Percentiles rank a stretch among this genome's conserved stretches.
Evolutionary conservation across 1,140 invertebrate genomes (phyloP).

Genomic region (Leptestheria dahalacensis): DNA sequence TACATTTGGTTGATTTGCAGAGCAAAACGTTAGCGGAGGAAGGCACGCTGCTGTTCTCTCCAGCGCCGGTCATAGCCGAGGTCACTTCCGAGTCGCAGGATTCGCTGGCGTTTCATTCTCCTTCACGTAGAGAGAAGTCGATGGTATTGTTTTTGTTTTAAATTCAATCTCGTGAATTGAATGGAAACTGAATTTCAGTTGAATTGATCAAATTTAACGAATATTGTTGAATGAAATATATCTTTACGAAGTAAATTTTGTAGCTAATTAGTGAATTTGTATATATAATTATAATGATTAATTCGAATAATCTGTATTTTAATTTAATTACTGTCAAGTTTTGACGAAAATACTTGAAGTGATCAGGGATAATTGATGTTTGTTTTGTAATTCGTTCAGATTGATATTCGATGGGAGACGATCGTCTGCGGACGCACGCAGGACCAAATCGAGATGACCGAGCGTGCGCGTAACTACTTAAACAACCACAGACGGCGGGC

Average conservation of each 20-base stretch:
- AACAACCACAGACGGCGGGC: conserved; percentile 48
- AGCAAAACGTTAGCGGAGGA: conserved; percentile 71
- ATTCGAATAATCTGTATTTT: too few relatives aligned
- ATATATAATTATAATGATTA: too few relatives aligned
- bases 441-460: conserved; percentile 71
- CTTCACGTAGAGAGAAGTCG: not conserved
- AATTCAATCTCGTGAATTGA: not conserved
- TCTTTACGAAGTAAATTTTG: too few relatives aligned
- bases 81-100: conserved; percentile 30
- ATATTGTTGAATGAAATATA: too few relatives aligned
- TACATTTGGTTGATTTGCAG: conserved; percentile 42
- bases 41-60: conserved; percentile 64
- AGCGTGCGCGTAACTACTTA: conserved; percentile 55
- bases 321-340: too few relatives aligned
- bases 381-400: conserved; percentile 29
- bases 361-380: not conserved
- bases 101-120: conserved; percentile 1
- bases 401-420: conserved; percentile 63
- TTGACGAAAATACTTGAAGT: too few relatives aligned
- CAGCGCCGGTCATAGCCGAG: conserved; percentile 56
- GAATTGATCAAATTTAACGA: too few relatives aligned
- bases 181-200: too few relatives aligned
- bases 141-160: not conserved
- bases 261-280: too few relatives aligned
- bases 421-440: conserved; percentile 71